Percentiles rank a stretch among this genome's conserved stretches.
Evolutionary conservation across 2,797 vertebrate species (phyloP).

Genomic region (Pipistrellus nathusii): DNA sequence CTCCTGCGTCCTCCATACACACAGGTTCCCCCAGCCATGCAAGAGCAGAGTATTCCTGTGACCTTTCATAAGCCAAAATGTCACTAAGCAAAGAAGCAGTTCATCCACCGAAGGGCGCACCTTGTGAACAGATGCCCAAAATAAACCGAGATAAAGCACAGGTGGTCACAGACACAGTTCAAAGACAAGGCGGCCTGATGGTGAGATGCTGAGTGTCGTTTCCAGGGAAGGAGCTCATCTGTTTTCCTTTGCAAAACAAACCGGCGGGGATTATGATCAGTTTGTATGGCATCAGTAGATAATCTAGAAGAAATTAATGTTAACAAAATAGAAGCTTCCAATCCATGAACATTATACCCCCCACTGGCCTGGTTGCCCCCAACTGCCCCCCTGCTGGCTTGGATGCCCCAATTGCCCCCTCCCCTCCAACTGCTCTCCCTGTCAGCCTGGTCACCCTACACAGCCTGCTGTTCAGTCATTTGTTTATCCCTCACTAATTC

Average conservation of each 20-base stretch:
- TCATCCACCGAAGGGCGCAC: neutral
- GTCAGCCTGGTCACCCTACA: no score
- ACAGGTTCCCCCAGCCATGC: neutral
- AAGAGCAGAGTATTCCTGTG: neutral
- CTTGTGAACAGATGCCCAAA: neutral
- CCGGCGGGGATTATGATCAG: neutral
- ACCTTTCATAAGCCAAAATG: neutral
- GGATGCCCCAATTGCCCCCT: no score
- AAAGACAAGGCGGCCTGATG: neutral
- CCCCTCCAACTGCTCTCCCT: no score
- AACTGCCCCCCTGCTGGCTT: no score
- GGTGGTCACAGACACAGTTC: neutral
- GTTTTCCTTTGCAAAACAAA: conserved; percentile 8
- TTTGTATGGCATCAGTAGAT: neutral
- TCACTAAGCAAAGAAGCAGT: neutral
- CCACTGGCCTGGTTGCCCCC: no score
- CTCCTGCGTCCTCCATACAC: neutral
- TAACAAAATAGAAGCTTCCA: neutral
- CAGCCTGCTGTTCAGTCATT: no score
- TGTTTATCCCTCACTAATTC: no score
- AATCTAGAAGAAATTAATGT: neutral
- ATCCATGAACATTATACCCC: neutral
- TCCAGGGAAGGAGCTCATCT: neutral
- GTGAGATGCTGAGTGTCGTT: neutral
- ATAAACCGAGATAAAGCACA: neutral